Conservation (phyloP, 2,113 vertebrate genomes). For the Cinclus cinclus region DNA sequence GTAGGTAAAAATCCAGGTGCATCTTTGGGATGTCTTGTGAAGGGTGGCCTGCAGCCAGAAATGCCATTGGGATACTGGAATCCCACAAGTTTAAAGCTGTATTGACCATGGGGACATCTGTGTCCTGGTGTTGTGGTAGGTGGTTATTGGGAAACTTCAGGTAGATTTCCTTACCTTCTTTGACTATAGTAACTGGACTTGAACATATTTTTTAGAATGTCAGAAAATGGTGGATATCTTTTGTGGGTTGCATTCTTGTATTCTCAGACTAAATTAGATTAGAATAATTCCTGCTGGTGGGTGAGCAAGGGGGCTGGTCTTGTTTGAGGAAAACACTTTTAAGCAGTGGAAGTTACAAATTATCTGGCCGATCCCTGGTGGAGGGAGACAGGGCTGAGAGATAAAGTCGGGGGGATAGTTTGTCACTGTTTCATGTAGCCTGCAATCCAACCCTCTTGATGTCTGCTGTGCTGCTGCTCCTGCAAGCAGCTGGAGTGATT, state of each 20-base stretch:
- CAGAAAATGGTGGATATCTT: background rate
- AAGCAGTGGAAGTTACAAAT: background rate
- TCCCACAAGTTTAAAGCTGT: background rate
- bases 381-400: background rate
- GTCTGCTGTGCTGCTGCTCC: background rate
- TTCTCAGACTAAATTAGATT: background rate
- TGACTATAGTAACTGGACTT: background rate
- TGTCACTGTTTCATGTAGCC: background rate
- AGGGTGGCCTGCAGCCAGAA: background rate
- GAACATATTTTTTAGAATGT: background rate
- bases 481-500: background rate
- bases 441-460: rapidly evolving
- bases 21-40: background rate
- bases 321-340: background rate
- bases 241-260: background rate
- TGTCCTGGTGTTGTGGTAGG: background rate
- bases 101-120: background rate
- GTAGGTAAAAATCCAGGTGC: background rate
- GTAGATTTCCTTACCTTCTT: background rate
- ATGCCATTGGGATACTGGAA: background rate
- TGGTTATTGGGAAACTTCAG: background rate
- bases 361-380: background rate
- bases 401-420: rapidly evolving
- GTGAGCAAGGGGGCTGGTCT: background rate
- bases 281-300: background rate